Evolutionary conservation across 2,113 vertebrate species (phyloP).

Genomic region (Lamprotornis superbus): DNA sequence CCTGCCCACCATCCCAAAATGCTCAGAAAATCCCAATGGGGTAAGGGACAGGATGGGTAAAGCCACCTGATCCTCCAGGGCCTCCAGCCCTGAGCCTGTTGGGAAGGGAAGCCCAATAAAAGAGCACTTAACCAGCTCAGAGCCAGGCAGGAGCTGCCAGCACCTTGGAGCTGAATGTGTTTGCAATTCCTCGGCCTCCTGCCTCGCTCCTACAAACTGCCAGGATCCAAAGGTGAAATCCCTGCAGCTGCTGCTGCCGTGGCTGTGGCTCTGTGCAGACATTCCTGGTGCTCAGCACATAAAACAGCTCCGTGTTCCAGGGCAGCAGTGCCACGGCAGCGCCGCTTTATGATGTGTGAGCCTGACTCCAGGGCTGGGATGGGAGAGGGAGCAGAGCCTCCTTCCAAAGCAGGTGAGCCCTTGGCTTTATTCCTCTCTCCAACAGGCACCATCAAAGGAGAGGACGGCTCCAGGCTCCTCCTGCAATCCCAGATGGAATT

Average conservation of each 20-base stretch:
- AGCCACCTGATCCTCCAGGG: not conserved
- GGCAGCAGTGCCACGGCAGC: not conserved
- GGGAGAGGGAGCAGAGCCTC: not conserved
- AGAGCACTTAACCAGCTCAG: conserved; percentile 13
- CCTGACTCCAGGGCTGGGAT: not conserved
- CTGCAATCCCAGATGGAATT: not conserved
- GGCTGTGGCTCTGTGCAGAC: not conserved
- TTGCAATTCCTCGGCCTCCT: conserved; percentile 35
- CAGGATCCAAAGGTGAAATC: conserved; percentile 35
- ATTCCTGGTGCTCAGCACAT: not conserved
- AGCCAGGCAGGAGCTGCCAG: conserved; percentile 20
- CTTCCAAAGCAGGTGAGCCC: not conserved
- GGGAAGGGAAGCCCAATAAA: conserved; percentile 19
- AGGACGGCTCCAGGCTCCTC: not conserved
- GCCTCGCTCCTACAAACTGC: not conserved
- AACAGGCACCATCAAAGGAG: not conserved
- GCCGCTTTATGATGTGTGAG: not conserved
- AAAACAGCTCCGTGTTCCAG: not conserved
- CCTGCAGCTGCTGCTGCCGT: conserved; percentile 1
- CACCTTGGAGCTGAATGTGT: conserved; percentile 4
- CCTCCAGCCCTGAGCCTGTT: not conserved
- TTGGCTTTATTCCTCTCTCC: not conserved
- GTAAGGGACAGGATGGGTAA: not conserved
- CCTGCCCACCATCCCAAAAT: not conserved
- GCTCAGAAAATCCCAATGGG: not conserved